Percentiles rank a stretch among this genome's conserved stretches.
These are phyloP conservation scores for Stigmatopora argus DNA, from an alignment of 2,113 vertebrate genomes.

Conservation along the genomic window DNA sequence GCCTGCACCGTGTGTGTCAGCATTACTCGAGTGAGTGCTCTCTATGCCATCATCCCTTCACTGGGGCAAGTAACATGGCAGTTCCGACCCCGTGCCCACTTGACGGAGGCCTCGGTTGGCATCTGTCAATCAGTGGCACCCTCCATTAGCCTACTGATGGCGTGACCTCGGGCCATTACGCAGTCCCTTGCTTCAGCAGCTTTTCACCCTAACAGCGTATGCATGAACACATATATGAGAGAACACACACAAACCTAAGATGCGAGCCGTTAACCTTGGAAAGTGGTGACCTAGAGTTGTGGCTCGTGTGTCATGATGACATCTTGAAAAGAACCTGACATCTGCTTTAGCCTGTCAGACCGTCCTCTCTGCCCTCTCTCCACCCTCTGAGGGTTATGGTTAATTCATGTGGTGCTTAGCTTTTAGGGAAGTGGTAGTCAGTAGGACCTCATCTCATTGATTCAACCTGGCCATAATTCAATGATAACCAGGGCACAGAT, in stretches of 20 bases:
- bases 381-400: conserved; percentile 16
- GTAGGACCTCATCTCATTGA: conserved; percentile 21
- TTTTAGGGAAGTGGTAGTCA: conserved; percentile 13
- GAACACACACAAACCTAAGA: conserved; percentile 5
- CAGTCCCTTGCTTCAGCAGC: conserved; percentile 33
- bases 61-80: conserved; percentile 30
- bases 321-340: conserved; percentile 23
- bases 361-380: background rate
- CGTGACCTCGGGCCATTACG: conserved; percentile 39
- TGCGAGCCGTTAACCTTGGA: conserved; percentile 32
- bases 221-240: background rate
- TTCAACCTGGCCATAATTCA: conserved; percentile 36
- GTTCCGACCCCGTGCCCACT: conserved; percentile 13
- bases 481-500: conserved; percentile 39
- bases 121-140: conserved; percentile 61
- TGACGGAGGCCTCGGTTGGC: conserved; percentile 40
- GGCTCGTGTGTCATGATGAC: conserved; percentile 17
- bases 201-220: conserved; percentile 23
- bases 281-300: conserved; percentile 12
- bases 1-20: conserved; percentile 36
- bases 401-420: conserved; percentile 43
- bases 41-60: conserved; percentile 36
- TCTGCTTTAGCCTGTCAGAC: conserved; percentile 15
- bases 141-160: conserved; percentile 65
- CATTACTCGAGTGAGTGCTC: conserved; percentile 40